These are phyloP conservation scores for Muscicapa comitata DNA, from an alignment of 2,797 vertebrate species.

Conservation along the genomic window DNA sequence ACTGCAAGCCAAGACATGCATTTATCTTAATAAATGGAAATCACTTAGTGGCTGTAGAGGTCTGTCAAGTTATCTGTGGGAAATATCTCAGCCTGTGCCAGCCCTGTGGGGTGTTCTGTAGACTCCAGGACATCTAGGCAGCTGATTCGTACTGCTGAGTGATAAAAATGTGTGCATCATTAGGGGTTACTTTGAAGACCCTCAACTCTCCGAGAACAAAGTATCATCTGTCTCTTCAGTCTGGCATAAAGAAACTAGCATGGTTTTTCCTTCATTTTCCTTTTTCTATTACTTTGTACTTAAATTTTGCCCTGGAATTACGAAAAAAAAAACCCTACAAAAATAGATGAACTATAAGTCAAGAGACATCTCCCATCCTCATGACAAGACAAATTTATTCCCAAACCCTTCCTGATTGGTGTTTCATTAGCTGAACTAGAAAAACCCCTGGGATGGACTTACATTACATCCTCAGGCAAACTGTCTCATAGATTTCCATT, in stretches of 20 bases:
- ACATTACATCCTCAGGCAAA: neutral
- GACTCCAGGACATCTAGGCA: neutral
- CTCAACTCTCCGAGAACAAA: neutral
- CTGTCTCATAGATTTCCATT: neutral
- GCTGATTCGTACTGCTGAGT: neutral
- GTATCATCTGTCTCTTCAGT: neutral
- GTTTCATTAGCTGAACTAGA: neutral
- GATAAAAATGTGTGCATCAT: neutral
- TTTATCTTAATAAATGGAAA: neutral
- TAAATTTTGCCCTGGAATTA: neutral
- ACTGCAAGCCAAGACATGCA: neutral
- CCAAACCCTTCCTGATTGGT: neutral
- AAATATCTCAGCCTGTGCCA: neutral
- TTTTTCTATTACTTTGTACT: neutral
- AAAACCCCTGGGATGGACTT: neutral
- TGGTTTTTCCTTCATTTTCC: neutral
- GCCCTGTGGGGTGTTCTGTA: neutral
- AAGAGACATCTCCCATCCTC: neutral
- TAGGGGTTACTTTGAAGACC: neutral
- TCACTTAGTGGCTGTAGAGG: neutral
- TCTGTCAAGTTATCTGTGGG: neutral
- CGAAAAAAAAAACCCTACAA: neutral
- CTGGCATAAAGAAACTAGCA: neutral
- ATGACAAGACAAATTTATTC: neutral
- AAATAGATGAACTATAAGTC: rapidly evolving